A percentile compares a stretch with the other conserved stretches of the same genome.
Conservation (phyloP, 2,797 vertebrate genomes). For the Sebastes vulpes region DNA sequence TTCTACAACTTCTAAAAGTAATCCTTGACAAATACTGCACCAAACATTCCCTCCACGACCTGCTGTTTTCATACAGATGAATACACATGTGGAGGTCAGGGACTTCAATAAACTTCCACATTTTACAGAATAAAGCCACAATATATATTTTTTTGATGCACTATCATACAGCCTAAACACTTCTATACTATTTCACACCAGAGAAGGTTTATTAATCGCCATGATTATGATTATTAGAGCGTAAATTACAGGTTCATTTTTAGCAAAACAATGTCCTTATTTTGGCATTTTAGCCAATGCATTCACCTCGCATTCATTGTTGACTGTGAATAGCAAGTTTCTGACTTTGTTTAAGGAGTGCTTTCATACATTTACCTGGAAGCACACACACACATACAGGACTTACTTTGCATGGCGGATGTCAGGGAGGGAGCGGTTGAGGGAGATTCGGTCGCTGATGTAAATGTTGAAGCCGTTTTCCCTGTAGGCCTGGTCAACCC, state of each 20-base stretch:
- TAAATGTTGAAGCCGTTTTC: slow-evolving; percentile 99
- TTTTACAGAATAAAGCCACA: neutral
- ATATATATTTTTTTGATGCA: too few species aligned
- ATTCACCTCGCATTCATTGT: neutral
- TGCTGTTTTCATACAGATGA: neutral
- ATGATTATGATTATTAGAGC: neutral
- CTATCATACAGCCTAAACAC: neutral
- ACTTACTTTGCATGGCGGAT: slow-evolving; percentile 97
- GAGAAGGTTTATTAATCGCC: neutral
- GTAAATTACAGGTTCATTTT: neutral
- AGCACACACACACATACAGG: neutral
- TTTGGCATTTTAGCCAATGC: neutral
- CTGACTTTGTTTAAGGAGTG: neutral
- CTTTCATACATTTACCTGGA: neutral
- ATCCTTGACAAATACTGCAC: neutral
- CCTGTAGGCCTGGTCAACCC: slow-evolving; percentile 93
- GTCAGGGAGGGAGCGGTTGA: slow-evolving; percentile 95
- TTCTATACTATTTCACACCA: accelerated
- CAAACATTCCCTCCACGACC: neutral
- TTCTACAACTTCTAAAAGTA: neutral
- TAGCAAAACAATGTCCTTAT: neutral
- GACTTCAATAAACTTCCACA: neutral
- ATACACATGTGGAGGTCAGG: neutral
- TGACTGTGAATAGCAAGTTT: neutral
- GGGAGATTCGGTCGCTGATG: slow-evolving; percentile 94